A percentile compares a stretch with the other conserved stretches of the same genome.
Evolutionary conservation across 2,113 vertebrate genomes (phyloP).

Genomic region (Raphicerus campestris): DNA sequence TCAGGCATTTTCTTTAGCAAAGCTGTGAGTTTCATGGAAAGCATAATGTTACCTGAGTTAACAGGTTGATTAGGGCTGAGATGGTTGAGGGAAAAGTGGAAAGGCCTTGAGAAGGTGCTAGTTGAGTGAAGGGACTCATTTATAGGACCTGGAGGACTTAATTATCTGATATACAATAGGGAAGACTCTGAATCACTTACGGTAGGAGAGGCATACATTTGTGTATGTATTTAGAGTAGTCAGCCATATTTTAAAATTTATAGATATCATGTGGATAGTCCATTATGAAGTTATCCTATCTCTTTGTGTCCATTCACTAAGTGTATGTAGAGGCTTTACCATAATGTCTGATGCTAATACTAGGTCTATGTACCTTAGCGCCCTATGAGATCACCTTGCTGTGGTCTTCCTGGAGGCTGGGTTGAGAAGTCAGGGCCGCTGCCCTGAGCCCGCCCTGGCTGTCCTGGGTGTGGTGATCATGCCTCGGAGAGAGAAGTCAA

Average conservation of each 20-base stretch:
- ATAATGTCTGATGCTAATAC: neutral
- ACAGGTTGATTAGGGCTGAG: neutral
- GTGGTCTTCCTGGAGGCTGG: neutral
- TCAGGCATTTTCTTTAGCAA: neutral
- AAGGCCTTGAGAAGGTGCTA: neutral
- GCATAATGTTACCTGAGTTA: neutral
- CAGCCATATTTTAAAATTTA: neutral
- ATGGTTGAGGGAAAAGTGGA: neutral
- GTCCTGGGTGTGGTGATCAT: neutral
- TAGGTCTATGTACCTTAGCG: neutral
- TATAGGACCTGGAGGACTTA: neutral
- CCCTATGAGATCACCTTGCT: neutral
- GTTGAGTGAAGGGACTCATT: neutral
- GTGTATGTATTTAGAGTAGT: neutral
- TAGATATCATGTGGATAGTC: neutral
- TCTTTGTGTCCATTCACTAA: neutral
- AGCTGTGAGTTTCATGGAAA: neutral
- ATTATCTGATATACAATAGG: neutral
- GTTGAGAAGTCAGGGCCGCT: neutral
- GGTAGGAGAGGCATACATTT: neutral
- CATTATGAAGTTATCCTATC: neutral
- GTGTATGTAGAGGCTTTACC: neutral
- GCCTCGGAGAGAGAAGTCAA: neutral
- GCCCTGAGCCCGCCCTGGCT: neutral
- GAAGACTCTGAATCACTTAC: neutral